Conservation (phyloP, 2,113 vertebrate species). For the Burhinus bistriatus region DNA sequence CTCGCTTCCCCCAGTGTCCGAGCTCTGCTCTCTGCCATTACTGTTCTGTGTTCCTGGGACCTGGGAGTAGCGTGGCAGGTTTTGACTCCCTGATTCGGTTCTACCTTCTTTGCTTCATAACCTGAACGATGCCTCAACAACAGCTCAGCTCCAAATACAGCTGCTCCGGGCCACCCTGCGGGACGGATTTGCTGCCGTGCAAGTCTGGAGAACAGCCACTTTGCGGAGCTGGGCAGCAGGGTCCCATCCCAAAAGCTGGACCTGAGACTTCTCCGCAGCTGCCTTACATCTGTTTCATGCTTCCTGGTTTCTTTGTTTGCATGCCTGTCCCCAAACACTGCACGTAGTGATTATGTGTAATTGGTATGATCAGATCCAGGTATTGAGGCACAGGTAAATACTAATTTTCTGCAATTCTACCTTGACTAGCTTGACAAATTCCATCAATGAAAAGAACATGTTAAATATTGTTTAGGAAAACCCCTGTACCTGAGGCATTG, state of each 20-base stretch:
- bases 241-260: background rate
- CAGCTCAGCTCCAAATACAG: background rate
- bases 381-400: conserved; percentile 26
- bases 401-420: conserved; percentile 12
- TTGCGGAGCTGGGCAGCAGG: background rate
- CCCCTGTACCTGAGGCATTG: background rate
- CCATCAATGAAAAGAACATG: background rate
- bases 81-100: background rate
- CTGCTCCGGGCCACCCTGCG: background rate
- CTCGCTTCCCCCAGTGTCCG: background rate
- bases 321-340: background rate
- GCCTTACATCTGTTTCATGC: background rate
- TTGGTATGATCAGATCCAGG: background rate
- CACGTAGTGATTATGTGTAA: background rate
- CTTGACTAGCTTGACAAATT: background rate
- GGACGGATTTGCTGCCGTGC: background rate
- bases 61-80: accelerated
- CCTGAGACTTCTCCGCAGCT: background rate
- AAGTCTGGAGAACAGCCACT: background rate
- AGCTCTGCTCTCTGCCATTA: background rate
- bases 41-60: background rate
- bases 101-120: background rate
- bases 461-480: background rate
- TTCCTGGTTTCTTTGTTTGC: background rate
- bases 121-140: background rate